Base-by-base conservation (phyloP, 1,140 invertebrate species). In the Vanessa atalanta region DNA sequence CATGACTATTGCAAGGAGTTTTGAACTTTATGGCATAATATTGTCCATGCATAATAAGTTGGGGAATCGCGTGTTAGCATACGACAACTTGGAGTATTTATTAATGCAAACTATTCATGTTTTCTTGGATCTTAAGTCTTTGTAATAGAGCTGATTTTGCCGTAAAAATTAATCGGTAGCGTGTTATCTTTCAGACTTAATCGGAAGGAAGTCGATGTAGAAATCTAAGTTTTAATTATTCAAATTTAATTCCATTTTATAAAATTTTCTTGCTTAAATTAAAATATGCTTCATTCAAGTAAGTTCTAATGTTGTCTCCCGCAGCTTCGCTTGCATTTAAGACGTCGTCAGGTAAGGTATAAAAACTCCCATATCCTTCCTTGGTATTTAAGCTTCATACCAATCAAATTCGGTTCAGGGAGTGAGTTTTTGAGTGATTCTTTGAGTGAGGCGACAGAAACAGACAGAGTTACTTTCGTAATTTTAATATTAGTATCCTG, bases 71-170 rank as follows among this genome's bases (percentile, higher is more conserved):
- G 43, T 65, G 64, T 5, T 8, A 9, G 31, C 37, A 11, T 47
- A 51, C 11, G n/a, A 16, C 43, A 65, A 51, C 48, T 51, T 51
- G 12, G 47, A 37, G 11, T 12, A 65, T 65, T 48, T 47, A 65
- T 65, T 48, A 43, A 65, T 65, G 43, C 64, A 23, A 65, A 65
- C 64, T 65, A 48, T 65, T 65, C 1, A 20, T 65, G 47, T 9
- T 47, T 48, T 16, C 50, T n/a, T 15, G 14, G 14, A 37, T 14
- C 37, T 63, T 63, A 14, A 8, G 4, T 4, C 37, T 14, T 43
- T 16, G 43, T 47, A 48, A 48, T 65, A 65, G 3, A 4, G 23
- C 6, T 2, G 13, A 26, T 63, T 31, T 23, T 37, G 2, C 26
- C 11, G 15, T 15, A 15, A 12, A 7, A 3, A 63, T 37, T 31